These are phyloP conservation scores for Latrodectus hesperus DNA, from an alignment of 2,888 invertebrate genomes.

Conservation along the genomic window DNA sequence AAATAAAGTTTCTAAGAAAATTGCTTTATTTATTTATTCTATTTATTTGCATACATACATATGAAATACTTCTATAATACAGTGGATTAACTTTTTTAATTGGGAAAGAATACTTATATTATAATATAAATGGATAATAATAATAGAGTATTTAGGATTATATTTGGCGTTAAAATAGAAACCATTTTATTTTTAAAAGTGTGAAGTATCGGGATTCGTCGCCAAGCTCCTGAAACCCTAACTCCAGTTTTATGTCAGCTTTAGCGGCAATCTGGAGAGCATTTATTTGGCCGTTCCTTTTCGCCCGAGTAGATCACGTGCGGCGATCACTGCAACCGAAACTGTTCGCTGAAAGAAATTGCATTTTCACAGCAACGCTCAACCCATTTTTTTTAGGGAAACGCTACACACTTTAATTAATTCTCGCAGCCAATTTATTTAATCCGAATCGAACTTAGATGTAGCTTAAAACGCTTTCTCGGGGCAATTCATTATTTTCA, in stretches of 20 bases:
- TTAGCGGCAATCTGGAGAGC: constrained; percentile 27
- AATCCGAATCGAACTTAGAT: constrained; percentile 24
- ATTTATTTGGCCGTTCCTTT: constrained; percentile 36
- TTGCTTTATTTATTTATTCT: too few species aligned
- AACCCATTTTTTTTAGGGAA: background rate
- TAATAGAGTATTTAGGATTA: too few species aligned
- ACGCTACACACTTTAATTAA: constrained; percentile 37
- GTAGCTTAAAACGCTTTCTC: background rate
- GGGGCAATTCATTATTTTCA: constrained; percentile 32
- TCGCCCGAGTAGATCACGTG: constrained; percentile 22
- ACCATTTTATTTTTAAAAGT: too few species aligned
- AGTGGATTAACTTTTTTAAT: too few species aligned
- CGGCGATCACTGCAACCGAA: background rate
- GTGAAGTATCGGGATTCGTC: background rate
- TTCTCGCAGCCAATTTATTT: constrained; percentile 45
- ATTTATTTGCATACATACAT: too few species aligned
- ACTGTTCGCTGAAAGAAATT: constrained; percentile 6
- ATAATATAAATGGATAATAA: too few species aligned
- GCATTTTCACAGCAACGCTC: background rate
- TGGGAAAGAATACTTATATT: too few species aligned
- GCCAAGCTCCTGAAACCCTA: constrained; percentile 8
- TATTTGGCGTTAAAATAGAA: too few species aligned
- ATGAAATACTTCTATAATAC: too few species aligned
- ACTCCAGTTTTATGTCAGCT: constrained; percentile 9
- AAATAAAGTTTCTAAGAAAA: too few species aligned